These are phyloP conservation scores for Argentina silus DNA, from an alignment of 2,797 vertebrate species.

Conservation along the genomic window DNA sequence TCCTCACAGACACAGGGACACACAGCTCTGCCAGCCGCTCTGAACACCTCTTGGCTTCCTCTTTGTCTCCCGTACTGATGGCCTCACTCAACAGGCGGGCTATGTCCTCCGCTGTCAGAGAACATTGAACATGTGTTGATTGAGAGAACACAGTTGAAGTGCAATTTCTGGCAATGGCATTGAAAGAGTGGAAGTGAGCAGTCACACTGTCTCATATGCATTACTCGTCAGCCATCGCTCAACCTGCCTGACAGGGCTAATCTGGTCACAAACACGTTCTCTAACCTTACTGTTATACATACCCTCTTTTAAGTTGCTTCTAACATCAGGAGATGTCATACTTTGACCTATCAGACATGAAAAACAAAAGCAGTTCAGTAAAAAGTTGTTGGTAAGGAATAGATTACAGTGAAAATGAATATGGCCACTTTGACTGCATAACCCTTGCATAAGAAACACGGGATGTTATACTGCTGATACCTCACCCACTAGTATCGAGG, in stretches of 20 bases:
- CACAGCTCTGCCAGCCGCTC: conserved; percentile 70
- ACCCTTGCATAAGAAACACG: background rate
- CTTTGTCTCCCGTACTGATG: conserved; percentile 75
- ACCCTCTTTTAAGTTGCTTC: background rate
- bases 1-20: conserved; percentile 71
- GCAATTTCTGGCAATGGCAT: background rate
- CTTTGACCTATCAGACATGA: background rate
- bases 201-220: background rate
- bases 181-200: background rate
- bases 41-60: conserved; percentile 69
- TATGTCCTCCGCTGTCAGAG: conserved; percentile 76
- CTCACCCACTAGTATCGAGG: background rate
- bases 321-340: background rate
- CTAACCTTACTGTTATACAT: background rate
- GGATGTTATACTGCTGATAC: background rate
- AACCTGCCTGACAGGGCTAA: background rate
- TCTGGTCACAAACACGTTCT: background rate
- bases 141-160: background rate
- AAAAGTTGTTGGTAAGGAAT: too few relatives aligned
- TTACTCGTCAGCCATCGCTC: background rate
- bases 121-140: background rate
- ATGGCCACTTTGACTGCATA: background rate
- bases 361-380: too few relatives aligned
- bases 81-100: conserved; percentile 76
- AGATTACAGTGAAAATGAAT: too few relatives aligned